Conservation (phyloP, 2,888 invertebrate species). For the Mythimna albipuncta region DNA sequence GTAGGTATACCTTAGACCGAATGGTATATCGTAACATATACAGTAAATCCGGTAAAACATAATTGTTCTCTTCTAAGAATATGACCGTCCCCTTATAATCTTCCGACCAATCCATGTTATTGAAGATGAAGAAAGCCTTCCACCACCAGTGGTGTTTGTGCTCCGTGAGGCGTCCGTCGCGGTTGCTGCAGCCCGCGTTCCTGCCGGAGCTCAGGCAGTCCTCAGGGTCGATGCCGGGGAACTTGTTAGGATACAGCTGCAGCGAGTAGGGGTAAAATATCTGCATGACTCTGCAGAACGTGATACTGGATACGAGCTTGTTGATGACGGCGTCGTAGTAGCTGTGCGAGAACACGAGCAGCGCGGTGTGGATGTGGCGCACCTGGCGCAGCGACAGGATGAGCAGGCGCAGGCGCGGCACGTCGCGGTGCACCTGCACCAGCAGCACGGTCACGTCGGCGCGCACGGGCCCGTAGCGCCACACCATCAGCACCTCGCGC, state of each 20-base stretch:
- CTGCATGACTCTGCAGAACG: constrained; percentile 77
- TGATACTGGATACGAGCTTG: constrained; percentile 67
- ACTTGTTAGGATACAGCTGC: constrained; percentile 71
- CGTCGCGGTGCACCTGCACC: constrained; percentile 69
- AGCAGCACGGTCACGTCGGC: constrained; percentile 64
- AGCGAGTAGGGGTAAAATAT: constrained; percentile 76
- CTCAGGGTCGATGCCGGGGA: constrained; percentile 69
- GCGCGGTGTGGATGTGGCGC: constrained; percentile 61
- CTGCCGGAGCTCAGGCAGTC: constrained; percentile 57
- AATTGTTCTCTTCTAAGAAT: constrained; percentile 74
- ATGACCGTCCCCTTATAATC: constrained; percentile 66
- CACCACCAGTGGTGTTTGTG: constrained; percentile 82
- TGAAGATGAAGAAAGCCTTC: constrained; percentile 75
- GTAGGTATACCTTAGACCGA: constrained; percentile 61
- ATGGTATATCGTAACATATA: constrained; percentile 68
- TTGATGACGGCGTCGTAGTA: constrained; percentile 70
- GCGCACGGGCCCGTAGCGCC: constrained; percentile 56
- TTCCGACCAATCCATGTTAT: constrained; percentile 59
- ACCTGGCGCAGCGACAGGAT: constrained; percentile 72
- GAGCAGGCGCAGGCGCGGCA: constrained; percentile 69
- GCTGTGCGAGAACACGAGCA: constrained; percentile 78
- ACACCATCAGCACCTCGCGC: constrained; percentile 61
- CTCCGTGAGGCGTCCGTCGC: constrained; percentile 69
- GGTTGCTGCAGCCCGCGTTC: constrained; percentile 47
- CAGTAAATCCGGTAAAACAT: constrained; percentile 74